Evolutionary conservation across 2,888 invertebrate species (phyloP), one percentile per base, ranked within the genome.

Genomic region (Crematogaster levior): DNA sequence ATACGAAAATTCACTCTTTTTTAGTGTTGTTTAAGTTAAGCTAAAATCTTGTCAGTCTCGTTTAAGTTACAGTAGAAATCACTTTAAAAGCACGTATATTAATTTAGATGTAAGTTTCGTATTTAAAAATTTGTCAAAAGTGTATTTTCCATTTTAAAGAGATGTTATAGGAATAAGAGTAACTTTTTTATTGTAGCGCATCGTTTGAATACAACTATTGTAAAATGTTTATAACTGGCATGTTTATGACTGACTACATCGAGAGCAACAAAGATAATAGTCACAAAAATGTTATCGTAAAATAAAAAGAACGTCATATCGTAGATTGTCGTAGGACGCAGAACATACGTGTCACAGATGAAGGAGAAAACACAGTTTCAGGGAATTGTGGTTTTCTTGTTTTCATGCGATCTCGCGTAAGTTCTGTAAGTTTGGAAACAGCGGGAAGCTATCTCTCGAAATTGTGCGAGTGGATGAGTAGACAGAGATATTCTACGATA

Each of bases 311-410:
- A 46, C 3, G 9, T 30, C 18, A 70, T 51, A 77, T 70, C 43
- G 37, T n/a, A n/a, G n/a, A n/a, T n/a, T n/a, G n/a, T n/a, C n/a
- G n/a, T n/a, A n/a, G n/a, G n/a, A n/a, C n/a, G n/a, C 15, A 24
- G 21, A 40, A 58, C 3, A 3, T 61, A 43, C n/a, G 12, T 66
- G 15, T 12, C 61, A 37, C 65, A 58, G 37, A 46, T 12, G 18
- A 79, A 83, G 53, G 58, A 51, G 46, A 56, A 80, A 53, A 68
- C 30, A 65, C 80, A 37, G 80, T 88, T 37, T 80, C 72, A 34
- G 37, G 15, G 80, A 87, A 85, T 77, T 74, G 65, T 43, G 40
- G 60, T 88, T 60, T 85, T 43, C 7, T 85, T 48, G 51, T 46
- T 37, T 40, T 7, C 21, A 37, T n/a, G 34, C 1, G 15, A 37